Conservation (phyloP, 2,113 vertebrate species). For the Pomatostomus ruficeps region DNA sequence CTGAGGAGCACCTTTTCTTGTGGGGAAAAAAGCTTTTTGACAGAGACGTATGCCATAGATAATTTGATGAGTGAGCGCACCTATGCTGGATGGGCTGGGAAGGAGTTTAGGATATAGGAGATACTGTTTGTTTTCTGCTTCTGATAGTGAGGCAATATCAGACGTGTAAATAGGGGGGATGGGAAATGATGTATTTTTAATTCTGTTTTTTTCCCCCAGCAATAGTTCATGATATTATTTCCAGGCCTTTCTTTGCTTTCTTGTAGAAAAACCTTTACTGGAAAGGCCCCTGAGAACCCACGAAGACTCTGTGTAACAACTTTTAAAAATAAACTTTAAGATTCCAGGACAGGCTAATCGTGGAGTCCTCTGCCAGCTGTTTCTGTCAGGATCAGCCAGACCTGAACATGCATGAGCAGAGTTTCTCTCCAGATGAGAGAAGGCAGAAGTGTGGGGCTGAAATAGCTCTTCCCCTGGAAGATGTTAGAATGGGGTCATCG, state of each 20-base stretch:
- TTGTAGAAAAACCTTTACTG: not conserved
- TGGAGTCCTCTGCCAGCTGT: not conserved
- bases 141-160: not conserved
- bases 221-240: not conserved
- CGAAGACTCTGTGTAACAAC: not conserved
- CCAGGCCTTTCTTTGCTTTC: not conserved
- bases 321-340: slow-evolving; percentile 37
- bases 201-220: not conserved
- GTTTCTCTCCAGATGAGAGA: not conserved
- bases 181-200: not conserved
- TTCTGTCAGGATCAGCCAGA: not conserved
- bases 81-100: not conserved
- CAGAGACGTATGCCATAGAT: not conserved
- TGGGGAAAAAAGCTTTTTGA: not conserved
- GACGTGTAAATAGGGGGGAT: not conserved
- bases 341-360: not conserved
- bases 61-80: not conserved
- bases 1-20: not conserved
- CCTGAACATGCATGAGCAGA: rapidly evolving
- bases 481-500: not conserved
- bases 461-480: not conserved
- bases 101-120: not conserved
- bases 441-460: not conserved
- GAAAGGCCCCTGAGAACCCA: not conserved
- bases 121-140: not conserved